Evolutionary conservation across 53 echinoderm and acorn worm species (phyloP), one percentile per base, ranked within the genome.

Genomic region (Apostichopus leukothele): DNA sequence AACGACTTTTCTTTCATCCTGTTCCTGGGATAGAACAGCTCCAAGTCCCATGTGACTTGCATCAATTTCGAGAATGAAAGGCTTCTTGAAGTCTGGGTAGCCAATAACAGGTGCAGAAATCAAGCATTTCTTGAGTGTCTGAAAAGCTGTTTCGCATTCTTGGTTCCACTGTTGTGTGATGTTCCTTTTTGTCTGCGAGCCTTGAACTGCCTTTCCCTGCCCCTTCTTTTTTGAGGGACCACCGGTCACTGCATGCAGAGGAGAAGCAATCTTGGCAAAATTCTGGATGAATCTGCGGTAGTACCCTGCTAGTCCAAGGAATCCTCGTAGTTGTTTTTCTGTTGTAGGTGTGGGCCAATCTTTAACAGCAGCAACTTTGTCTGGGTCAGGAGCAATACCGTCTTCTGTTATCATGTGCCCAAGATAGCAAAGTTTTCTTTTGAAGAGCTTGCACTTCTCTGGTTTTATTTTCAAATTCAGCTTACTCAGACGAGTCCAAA

Each of bases 391-490:
- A 26, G 90, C 50, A 6, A 90, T 90, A 11, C 93, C 90, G 0
- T 88, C 84, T 52, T 39, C 83, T 14, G 71, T 16, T 6, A 92
- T 78, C 9, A 92, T 75, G 60, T 93, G 89, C 1, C 89, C 93
- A 16, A 91, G 89, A 81, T 93, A 93, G 3, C 80, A 13, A 5
- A 91, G 75, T 52, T 93, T 67, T 67, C 80, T 60, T 51, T 77
- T 80, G 81, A 93, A 93, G 14, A 91, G 84, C 61, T 92, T 66
- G 74, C 93, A 93, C 53, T 91, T 95, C 76, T 93, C 89, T 0
- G 83, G 88, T 73, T 93, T 91, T 6, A 93, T 90, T 71, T 93
- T 93, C 4, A 95, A 83, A 73, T 90, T 92, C 5, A 23, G 71
- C 5, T 90, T 60, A 0, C 13, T 13, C 11, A 93, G 91, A 9